Evolutionary conservation across 2,888 invertebrate genomes (phyloP), one percentile per base, ranked within the genome.

Genomic region (Patella caerulea): DNA sequence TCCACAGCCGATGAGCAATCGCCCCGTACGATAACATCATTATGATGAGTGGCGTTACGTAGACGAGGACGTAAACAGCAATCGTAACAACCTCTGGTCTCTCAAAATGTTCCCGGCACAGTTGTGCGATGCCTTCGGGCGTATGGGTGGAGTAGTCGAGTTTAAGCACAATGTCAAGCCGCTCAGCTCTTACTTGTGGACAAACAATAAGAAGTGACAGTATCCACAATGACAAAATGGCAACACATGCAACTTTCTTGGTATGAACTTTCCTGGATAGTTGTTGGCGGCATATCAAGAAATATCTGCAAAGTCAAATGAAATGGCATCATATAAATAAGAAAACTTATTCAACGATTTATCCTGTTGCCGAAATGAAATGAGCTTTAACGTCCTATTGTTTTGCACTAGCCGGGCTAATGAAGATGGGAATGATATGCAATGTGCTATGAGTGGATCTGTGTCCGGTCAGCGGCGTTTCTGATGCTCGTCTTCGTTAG

Each of bases 11-110:
- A 73, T 84, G 79, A 3, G 84, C 84, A 55, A 89, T 87, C 74
- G 83, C 82, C 9, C 87, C 87, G 74, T 89, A 88, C 1, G 86
- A 84, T 71, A 78, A 82, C 54, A 83, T 79, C 87, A 89, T 87
- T 19, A 86, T 83, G 4, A 83, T 71, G 34, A 88, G 85, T 12
- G 89, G 89, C 34, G 86, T 74, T 15, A 86, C 77, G 79, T 88
- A 88, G 14, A 86, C 80, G 52, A 82, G 74, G 12, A 85, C 79
- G 79, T 87, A 88, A 69, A 86, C 82, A 69, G 84, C 78, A 3
- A 85, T 71, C 5, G 87, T 83, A 77, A 85, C 87, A 9, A 79
- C 80, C 45, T 79, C 79, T 17, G 52, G 77, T 11, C 75, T 59
- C 73, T 79, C 80, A 75, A 86, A 87, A 71, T 85, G 84, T 73